A percentile compares a stretch with the other conserved stretches of the same genome.
Conservation (phyloP, 2,113 vertebrate genomes). For the Cyanoderma ruficeps region DNA sequence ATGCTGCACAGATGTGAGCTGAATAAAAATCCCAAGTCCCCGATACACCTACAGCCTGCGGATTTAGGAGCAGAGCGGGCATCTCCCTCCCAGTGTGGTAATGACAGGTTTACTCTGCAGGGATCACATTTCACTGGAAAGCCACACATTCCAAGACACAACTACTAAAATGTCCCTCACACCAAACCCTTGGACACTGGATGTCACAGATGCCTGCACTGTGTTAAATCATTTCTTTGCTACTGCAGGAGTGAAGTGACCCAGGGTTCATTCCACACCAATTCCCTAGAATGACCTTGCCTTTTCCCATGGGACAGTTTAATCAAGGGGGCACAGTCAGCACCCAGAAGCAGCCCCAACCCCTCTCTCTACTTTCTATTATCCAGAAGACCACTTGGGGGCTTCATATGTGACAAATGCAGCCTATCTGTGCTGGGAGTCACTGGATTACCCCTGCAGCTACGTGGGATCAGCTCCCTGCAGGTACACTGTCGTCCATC, state of each 20-base stretch:
- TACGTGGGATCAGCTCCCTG: background rate
- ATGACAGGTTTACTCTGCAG: background rate
- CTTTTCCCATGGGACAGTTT: background rate
- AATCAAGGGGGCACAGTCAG: background rate
- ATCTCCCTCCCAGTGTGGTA: background rate
- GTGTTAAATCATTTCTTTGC: conserved; percentile 11
- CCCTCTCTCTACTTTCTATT: background rate
- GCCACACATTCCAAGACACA: background rate
- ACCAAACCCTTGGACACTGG: background rate
- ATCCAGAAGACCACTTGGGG: background rate
- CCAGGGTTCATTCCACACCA: background rate
- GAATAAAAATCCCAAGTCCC: conserved; percentile 38
- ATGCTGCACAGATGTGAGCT: conserved; percentile 41
- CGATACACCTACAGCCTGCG: background rate
- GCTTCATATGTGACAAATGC: background rate
- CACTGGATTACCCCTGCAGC: background rate
- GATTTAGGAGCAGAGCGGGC: background rate
- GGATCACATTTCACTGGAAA: background rate
- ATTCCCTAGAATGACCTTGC: background rate
- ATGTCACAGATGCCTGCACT: background rate
- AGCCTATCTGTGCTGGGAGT: background rate
- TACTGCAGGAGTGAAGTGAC: background rate
- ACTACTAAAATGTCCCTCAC: background rate
- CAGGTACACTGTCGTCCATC: background rate
- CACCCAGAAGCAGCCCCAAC: background rate